phyloP scores from a whole-genome alignment of 1,140 invertebrate genomes.

The Drosophila jambulina region DNA sequence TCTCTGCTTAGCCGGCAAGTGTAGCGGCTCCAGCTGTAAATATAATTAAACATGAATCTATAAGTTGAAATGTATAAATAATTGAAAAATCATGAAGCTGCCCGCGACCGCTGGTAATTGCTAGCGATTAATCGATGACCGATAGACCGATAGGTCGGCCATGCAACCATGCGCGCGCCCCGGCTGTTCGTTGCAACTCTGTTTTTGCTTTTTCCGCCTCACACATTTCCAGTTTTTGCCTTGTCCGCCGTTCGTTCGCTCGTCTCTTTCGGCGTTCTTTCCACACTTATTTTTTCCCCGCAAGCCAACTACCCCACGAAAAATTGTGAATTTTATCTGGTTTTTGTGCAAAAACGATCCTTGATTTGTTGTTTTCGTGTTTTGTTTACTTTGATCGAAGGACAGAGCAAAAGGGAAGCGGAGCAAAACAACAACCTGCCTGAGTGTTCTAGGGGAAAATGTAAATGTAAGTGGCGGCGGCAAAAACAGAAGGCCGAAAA shows the following conservation, averaged over 20 bases:
- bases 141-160: slow-evolving; percentile 21
- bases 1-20: slow-evolving; percentile 17
- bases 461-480: slow-evolving; percentile 45
- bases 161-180: slow-evolving; percentile 64
- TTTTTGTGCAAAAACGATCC: slow-evolving; percentile 22
- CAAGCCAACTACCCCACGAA: slow-evolving; percentile 47
- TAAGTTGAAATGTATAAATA: neutral
- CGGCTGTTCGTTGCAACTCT: slow-evolving; percentile 73
- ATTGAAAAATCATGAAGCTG: slow-evolving; percentile 1
- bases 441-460: slow-evolving; percentile 31
- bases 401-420: slow-evolving; percentile 9
- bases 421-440: slow-evolving; percentile 51
- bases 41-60: neutral
- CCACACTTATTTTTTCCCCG: slow-evolving; percentile 58
- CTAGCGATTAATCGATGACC: slow-evolving; percentile 47
- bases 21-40: neutral
- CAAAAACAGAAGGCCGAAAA: slow-evolving; percentile 1
- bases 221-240: slow-evolving; percentile 80
- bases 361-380: slow-evolving; percentile 22
- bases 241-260: slow-evolving; percentile 66
- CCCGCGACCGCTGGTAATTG: neutral
- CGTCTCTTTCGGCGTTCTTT: slow-evolving; percentile 74
- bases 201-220: slow-evolving; percentile 81
- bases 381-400: slow-evolving; percentile 35
- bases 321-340: slow-evolving; percentile 51